Evolutionary conservation across 1,140 invertebrate genomes (phyloP), one percentile per base, ranked within the genome.

Genomic region (Mamestra configurata): DNA sequence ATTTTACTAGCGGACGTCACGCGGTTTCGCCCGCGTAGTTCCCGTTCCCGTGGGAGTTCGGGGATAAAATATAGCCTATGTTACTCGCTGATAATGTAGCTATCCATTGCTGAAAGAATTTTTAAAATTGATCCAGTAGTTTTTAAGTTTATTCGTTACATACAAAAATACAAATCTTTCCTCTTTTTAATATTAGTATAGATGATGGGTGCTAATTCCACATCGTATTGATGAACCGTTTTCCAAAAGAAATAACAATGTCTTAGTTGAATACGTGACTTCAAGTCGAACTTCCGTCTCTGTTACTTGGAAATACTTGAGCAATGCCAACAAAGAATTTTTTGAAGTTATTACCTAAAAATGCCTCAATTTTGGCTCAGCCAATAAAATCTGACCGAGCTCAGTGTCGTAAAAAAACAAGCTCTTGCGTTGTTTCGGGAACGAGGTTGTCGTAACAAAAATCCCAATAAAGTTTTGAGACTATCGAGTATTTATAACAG

Each of bases 401-500:
- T 24, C 43, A 7, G 53, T 46, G 73, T 76, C 73, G 57, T 76
- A 76, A 76, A 66, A n/a, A 70, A 76, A 76, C 43, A 61, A 61
- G 73, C 57, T 71, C 13, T 76, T 13, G 73, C 37, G 57, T 64
- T 76, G 53, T 76, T 76, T 76, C 73, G 57, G 73, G 75, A 77
- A 66, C 75, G 43, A 77, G 75, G 46, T 66, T 66, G 75, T 68
- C 31, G 61, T 77, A 64, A 68, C 27, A 77, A 77, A 77, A 77
- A 40, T 61, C 75, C 18, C 46, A 51, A 77, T 77, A 77, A 66
- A 77, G 31, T 40, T 77, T 77, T 77, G 75, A 31, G 46, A 68
- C 61, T 64, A 61, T 76, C 59, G 49, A 68, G 31, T 24, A 64
- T 77, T 53, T 68, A 55, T 77, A 68, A 24, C 59, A 37, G 49